Base-by-base conservation (phyloP, 2,888 invertebrate species). In the Parthenolecanium corni region DNA sequence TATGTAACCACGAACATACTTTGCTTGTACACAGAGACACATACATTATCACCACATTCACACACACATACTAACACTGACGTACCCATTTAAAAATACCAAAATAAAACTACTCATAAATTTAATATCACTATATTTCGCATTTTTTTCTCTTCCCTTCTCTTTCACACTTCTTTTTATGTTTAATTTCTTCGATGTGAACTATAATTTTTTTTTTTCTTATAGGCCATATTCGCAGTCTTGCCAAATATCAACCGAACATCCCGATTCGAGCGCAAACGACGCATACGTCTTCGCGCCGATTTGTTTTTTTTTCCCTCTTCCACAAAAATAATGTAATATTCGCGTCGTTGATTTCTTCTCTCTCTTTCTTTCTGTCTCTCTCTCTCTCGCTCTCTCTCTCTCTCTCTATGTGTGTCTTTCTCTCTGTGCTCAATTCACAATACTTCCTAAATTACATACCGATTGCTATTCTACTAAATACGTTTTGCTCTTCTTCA, bases 391-490 rank as follows among this genome's bases (percentile, higher is more conserved):
- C n/a, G n/a, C n/a, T n/a, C n/a, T n/a, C n/a, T n/a, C n/a, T n/a
- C n/a, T n/a, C n/a, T n/a, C n/a, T n/a, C n/a, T n/a, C n/a, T n/a
- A n/a, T n/a, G n/a, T n/a, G n/a, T n/a, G n/a, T n/a, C 9, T 31
- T 31, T 31, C 31, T 31, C 9, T 31, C 31, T 31, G 5, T 31
- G 31, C 31, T 31, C 31, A 23, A 16, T 21, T 49, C 11, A 49
- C 49, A 49, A 49, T 49, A 49, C 49, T 49, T 49, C 49, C 49
- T 49, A 49, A 49, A 49, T 49, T 49, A 49, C 20, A 49, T 6
- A 23, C 49, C 14, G 31, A 31, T 31, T 31, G 25, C 16, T 16
- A n/a, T 51, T 47, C 47, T 23, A 47, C 21, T 51, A 51, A 31
- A 31, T 51, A 51, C 24, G 16, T 25, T n/a, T n/a, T n/a, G n/a